Evolutionary conservation across 2,113 vertebrate genomes (phyloP), one percentile per base, ranked within the genome.

Genomic region (Picathartes gymnocephalus): DNA sequence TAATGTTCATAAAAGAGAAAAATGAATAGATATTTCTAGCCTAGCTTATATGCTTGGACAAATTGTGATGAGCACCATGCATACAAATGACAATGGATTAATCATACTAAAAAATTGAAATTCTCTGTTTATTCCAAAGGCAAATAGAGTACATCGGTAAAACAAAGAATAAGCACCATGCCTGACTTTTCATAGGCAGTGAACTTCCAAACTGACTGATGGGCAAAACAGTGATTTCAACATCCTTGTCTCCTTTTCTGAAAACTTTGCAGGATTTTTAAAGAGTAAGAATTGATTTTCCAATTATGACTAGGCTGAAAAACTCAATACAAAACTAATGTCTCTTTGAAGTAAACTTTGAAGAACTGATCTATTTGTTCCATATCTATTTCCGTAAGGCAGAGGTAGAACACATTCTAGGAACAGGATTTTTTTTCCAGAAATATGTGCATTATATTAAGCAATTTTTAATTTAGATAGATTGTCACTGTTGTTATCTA

Each of bases 1-100:
- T 83, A 96, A 92, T 83, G 61, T 62, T 95, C 89, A 93, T 88
- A 96, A 93, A 95, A 86, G 61, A 93, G 74, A 93, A 66, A 92
- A 95, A 92, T 74, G 28, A 94, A 93, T 76, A 31, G 90, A 31
- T 91, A 84, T 86, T 93, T 83, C 64, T 86, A 77, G 12, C 27
- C 71, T 79, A 95, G 53, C 86, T 35, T 92, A 51, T 60, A 95
- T 40, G 40, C 65, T 92, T 89, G 62, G 33, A 65, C 69, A 96
- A 96, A 89, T 68, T 86, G 54, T 17, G 61, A 78, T 82, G 85
- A 97, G 87, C 12, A 72, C 7, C 0, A 0, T 65, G 66, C 77
- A 96, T 94, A 81, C 16, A 83, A 92, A 96, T 81, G 33, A 27
- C 45, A 72, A 60, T 83, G 54, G 68, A 86, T 72, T 82, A 79